Conservation (phyloP, 1,140 invertebrate genomes). For the Psilanteris sp. region DNA sequence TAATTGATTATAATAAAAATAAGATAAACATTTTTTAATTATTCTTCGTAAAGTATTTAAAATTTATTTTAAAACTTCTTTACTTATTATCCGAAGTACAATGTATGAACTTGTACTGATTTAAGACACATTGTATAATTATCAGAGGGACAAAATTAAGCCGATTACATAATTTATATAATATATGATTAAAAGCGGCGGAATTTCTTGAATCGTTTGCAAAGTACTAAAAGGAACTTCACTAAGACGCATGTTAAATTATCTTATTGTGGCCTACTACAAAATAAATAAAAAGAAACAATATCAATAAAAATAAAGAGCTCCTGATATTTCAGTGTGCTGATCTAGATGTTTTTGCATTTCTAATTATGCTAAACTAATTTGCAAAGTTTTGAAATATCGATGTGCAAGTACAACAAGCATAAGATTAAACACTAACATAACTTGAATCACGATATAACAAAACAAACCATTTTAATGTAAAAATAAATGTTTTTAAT, state of each 20-base stretch:
- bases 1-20: too few relatives aligned
- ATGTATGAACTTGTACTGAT: conserved; percentile 38
- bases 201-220: not conserved
- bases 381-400: conserved; percentile 56
- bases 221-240: conserved; percentile 5
- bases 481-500: not conserved
- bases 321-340: conserved; percentile 37
- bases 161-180: conserved; percentile 6
- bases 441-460: too few relatives aligned
- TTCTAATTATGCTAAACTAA: conserved; percentile 41
- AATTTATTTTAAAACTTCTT: conserved; percentile 5
- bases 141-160: conserved; percentile 42
- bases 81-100: conserved; percentile 60
- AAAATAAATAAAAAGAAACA: conserved; percentile 33
- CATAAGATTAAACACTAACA: too few relatives aligned
- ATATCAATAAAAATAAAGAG: conserved; percentile 13
- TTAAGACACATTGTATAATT: conserved; percentile 48
- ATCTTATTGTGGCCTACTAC: conserved; percentile 54
- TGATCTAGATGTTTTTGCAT: conserved; percentile 55
- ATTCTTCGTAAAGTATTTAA: conserved; percentile 3
- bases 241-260: conserved; percentile 35
- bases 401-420: conserved; percentile 7
- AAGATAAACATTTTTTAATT: too few relatives aligned
- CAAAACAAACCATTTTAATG: not conserved
- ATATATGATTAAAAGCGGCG: not conserved